A percentile compares a stretch with the other conserved stretches of the same genome.
Evolutionary conservation across 2,113 vertebrate species (phyloP).

Genomic region (Tympanuchus pallidicinctus): DNA sequence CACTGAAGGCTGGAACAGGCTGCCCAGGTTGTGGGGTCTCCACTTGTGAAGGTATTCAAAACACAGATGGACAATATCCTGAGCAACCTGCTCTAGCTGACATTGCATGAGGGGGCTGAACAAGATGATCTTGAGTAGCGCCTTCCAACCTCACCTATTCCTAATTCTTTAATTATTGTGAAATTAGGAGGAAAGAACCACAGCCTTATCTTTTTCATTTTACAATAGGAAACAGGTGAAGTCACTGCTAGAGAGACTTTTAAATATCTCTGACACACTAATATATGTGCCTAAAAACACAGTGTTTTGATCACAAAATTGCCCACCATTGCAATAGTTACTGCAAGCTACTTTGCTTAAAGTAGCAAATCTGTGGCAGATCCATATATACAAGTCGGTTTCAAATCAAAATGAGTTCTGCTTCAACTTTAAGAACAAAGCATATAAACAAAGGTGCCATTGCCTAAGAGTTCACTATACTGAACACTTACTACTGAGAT

Average conservation of each 20-base stretch:
- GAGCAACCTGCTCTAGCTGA: background rate
- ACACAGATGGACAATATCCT: fast-evolving
- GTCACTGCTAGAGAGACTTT: background rate
- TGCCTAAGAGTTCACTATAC: background rate
- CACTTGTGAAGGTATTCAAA: background rate
- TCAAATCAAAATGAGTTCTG: background rate
- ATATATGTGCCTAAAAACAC: background rate
- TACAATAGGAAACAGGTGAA: background rate
- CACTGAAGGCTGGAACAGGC: background rate
- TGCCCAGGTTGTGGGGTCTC: background rate
- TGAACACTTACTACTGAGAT: background rate
- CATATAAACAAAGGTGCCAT: background rate
- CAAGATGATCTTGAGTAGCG: background rate
- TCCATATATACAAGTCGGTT: background rate
- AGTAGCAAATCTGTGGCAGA: background rate
- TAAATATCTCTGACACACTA: background rate
- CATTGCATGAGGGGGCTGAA: fast-evolving
- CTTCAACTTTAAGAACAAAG: background rate
- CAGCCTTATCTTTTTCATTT: background rate
- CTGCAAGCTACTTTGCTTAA: background rate
- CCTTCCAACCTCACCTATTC: background rate
- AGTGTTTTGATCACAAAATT: background rate
- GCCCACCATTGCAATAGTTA: background rate
- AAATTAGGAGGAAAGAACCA: background rate
- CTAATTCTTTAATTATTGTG: background rate